Percentiles rank a stretch among this genome's conserved stretches.
Evolutionary conservation across 2,888 invertebrate genomes (phyloP).

Genomic region (Acleris cristana): DNA sequence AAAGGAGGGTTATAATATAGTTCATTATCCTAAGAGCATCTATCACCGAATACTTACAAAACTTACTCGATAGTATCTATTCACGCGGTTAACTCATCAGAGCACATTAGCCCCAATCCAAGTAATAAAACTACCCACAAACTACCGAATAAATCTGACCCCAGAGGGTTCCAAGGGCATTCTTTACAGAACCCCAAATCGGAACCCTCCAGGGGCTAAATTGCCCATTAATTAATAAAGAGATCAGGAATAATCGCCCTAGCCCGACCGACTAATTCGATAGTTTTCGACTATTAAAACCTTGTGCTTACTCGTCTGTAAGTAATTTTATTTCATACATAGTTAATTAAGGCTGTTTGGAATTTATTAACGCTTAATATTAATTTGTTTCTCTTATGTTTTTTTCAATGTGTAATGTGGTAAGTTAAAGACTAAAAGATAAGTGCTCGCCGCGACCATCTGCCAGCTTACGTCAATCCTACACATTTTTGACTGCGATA

Average conservation of each 20-base stretch:
- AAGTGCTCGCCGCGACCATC: no score
- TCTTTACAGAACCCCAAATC: slow-evolving; percentile 15
- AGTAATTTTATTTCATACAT: neutral
- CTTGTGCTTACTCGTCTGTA: neutral
- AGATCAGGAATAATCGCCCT: slow-evolving; percentile 3
- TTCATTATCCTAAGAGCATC: no score
- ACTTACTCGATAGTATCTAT: no score
- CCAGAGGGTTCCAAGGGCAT: slow-evolving; percentile 17
- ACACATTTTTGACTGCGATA: no score
- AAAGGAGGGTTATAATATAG: no score
- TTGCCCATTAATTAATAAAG: slow-evolving; percentile 31
- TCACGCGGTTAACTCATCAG: neutral
- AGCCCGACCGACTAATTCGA: neutral
- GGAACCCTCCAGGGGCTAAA: slow-evolving; percentile 16
- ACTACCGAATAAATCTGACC: slow-evolving; percentile 22
- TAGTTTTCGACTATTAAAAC: neutral
- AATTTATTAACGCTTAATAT: no score
- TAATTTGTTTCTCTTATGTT: no score
- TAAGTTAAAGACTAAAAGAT: no score
- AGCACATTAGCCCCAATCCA: neutral
- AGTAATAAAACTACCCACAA: slow-evolving; percentile 22
- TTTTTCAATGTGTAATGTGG: no score
- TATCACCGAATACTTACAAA: no score
- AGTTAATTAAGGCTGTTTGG: neutral
- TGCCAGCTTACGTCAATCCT: no score